Evolutionary conservation across 2,113 vertebrate species (phyloP), one percentile per base, ranked within the genome.

Genomic region (Hemiprocne comata): DNA sequence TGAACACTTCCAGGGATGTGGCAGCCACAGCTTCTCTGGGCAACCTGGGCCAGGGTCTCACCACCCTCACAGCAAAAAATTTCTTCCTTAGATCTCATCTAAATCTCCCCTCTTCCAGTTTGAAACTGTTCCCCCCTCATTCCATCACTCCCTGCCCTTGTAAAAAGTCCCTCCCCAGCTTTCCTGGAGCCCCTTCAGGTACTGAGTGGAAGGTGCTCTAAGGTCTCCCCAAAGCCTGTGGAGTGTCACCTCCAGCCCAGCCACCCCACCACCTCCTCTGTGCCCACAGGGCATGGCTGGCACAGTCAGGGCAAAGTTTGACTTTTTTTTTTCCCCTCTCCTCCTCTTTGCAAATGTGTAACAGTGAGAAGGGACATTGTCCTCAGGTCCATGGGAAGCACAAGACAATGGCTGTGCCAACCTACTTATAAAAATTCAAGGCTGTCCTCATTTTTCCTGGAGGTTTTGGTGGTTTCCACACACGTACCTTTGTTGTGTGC

Each of bases 321-420:
- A 61, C 55, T 1, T 50, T 79, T 91, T 76, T 91, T 82, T 54
- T 53, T 53, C 95, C 46, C 16, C 19, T 17, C 18, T 17, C 46
- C 94, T 94, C 71, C 70, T 20, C 48, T 54, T 92, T 70, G 76
- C 57, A 42, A 95, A 93, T 67, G 85, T 6, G 65, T 48, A 53
- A 78, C 66, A 53, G 54, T 91, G 85, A 97, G 95, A 94, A 94
- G 93, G 88, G 87, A 94, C 77, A 89, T 86, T 96, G 94, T 97
- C 93, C 26, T 6, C 79, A 93, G 92, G 89, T 89, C 80, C 3
- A 86, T 82, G 91, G 93, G 92, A 85, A 83, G 83, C 58, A 96
- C 97, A 97, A 97, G 97, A 95, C 66, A 5, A 12, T 3, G 64
- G 81, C 94, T 97, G 90, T 97, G 69, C 89, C 53, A 53, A 76